A percentile compares a stretch with the other conserved stretches of the same genome.
phyloP scores from a whole-genome alignment of 2,888 invertebrate species.

The Callosobruchus maculatus region DNA sequence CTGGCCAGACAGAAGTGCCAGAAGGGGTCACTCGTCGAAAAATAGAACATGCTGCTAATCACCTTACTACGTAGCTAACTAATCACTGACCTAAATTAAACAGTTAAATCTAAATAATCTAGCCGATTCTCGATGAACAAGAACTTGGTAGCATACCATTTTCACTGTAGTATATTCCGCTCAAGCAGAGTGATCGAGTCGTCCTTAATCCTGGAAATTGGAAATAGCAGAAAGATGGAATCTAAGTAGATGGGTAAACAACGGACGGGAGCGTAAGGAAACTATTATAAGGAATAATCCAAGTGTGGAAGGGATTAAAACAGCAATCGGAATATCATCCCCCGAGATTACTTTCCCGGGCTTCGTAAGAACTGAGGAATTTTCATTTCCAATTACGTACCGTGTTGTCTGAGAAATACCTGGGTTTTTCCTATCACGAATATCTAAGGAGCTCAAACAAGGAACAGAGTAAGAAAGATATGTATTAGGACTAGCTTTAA shows the following conservation, averaged over 20 bases:
- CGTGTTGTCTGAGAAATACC: background rate
- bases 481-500: too few species aligned
- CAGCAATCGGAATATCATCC: conserved; percentile 1
- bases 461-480: too few species aligned
- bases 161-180: background rate
- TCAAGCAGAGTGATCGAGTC: conserved; percentile 1
- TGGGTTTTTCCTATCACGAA: background rate
- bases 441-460: too few species aligned
- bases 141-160: too few species aligned
- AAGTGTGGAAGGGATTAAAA: background rate
- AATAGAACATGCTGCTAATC: too few species aligned
- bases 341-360: background rate
- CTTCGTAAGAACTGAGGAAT: background rate
- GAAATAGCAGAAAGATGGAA: conserved; percentile 2
- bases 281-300: conserved; percentile 7
- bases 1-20: too few species aligned
- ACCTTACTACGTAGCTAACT: too few species aligned
- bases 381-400: background rate
- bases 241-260: background rate
- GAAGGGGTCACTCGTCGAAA: too few species aligned
- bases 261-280: background rate
- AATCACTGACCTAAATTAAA: too few species aligned
- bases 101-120: too few species aligned
- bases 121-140: too few species aligned
- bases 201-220: conserved; percentile 4